Conservation (phyloP, 2,888 invertebrate genomes). For the Nephrotoma appendiculata region DNA sequence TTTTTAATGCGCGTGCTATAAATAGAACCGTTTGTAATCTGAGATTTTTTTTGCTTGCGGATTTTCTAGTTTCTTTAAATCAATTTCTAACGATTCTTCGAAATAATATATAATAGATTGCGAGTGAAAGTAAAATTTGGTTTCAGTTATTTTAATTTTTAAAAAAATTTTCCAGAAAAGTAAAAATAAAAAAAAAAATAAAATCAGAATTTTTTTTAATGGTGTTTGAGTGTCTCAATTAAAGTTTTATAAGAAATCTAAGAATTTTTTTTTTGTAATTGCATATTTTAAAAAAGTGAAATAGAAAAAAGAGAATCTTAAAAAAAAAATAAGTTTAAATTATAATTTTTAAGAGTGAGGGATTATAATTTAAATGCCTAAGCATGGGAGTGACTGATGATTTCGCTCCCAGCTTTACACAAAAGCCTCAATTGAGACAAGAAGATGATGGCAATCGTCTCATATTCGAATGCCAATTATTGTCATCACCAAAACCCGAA, state of each 20-base stretch:
- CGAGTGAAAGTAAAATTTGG: background rate
- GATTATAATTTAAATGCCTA: slow-evolving; percentile 1
- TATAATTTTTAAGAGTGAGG: background rate
- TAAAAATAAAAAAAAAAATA: slow-evolving; percentile 6
- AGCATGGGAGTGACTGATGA: slow-evolving; percentile 50
- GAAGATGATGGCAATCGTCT: slow-evolving; percentile 93
- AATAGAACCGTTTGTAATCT: background rate
- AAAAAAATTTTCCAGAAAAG: slow-evolving; percentile 2
- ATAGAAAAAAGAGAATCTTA: background rate
- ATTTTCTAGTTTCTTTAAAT: background rate
- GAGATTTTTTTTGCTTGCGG: background rate
- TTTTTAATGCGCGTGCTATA: background rate
- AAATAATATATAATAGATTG: background rate
- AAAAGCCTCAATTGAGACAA: slow-evolving; percentile 92
- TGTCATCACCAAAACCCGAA: slow-evolving; percentile 77
- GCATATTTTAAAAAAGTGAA: background rate
- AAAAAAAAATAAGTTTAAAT: background rate
- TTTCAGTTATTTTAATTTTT: background rate
- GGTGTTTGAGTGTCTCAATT: background rate
- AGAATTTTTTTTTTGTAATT: background rate
- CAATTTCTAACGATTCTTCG: background rate
- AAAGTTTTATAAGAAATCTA: background rate
- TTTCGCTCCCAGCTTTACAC: slow-evolving; percentile 96
- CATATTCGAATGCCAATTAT: slow-evolving; percentile 84
- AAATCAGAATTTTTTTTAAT: background rate